Evolutionary conservation across 1,140 invertebrate species (phyloP), one percentile per base, ranked within the genome.

Genomic region (Diorhabda elongata): DNA sequence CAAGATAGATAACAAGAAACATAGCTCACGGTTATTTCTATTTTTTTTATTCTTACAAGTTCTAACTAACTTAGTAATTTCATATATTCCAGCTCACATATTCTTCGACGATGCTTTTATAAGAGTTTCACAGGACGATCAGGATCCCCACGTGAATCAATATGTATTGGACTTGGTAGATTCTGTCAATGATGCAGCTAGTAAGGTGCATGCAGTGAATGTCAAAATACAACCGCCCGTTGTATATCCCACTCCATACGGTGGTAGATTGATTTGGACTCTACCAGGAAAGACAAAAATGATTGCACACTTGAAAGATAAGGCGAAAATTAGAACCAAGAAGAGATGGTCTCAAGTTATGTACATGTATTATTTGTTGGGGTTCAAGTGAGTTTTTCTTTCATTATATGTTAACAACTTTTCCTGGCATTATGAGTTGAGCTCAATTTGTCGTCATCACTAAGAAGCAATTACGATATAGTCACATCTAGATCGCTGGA

Each of bases 291-390:
- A 91, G 75, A 96, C 92, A 42, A 90, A 91, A 77, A 86, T 97
- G 82, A 89, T 92, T 72, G 90, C 91, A 5, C 95, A 97, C 78
- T 79, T 97, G 45, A 97, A 97, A 79, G 93, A 97, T 79, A 95
- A 94, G 76, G 86, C 87, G 58, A 94, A 92, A 79, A 96, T 97
- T 69, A 83, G 95, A 61, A 91, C 94, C 77, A 90, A 92, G 73
- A 92, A 93, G 80, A 83, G 91, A 65, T 92, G 91, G 91, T 92
- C 90, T 67, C 90, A 91, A 82, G 92, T 95, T 4, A 96, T 96
- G 94, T 97, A 97, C 82, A 94, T 97, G 91, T 97, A 97, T 82
- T 97, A 96, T 76, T 83, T 97, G 9, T 83, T 97, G 11, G 94
- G 94, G 2, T 90, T 91, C 80, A 79, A 69, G 77, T 78, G 69